Conservation (phyloP, 2,888 invertebrate species). For the Morinoia aosen region DNA sequence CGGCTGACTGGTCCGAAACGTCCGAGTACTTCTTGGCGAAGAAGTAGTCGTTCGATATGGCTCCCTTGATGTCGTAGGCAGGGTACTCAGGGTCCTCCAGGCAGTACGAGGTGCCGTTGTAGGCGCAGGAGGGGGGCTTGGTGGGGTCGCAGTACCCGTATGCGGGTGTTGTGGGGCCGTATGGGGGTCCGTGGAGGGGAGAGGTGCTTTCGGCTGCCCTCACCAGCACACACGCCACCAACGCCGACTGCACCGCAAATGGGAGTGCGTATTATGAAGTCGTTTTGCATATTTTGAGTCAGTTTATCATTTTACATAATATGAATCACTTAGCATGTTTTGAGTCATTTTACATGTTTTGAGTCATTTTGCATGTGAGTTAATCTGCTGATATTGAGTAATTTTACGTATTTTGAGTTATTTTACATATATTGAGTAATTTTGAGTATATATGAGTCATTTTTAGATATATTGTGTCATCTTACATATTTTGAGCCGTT, state of each 20-base stretch:
- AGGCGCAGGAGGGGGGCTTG: conserved; percentile 68
- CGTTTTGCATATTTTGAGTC: background rate
- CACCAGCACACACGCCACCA: conserved; percentile 38
- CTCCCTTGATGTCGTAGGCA: conserved; percentile 68
- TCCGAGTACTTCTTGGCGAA: conserved; percentile 69
- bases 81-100: conserved; percentile 69
- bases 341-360: too few relatives aligned
- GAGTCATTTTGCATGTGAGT: too few relatives aligned
- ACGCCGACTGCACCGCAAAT: conserved; percentile 41
- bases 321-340: too few relatives aligned
- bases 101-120: conserved; percentile 68
- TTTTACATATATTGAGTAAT: too few relatives aligned
- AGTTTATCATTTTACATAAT: too few relatives aligned
- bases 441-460: too few relatives aligned
- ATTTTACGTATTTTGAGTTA: too few relatives aligned
- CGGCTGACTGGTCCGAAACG: conserved; percentile 69
- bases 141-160: conserved; percentile 68
- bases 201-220: conserved; percentile 54
- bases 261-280: background rate
- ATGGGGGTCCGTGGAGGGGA: conserved; percentile 52
- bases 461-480: too few relatives aligned
- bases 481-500: too few relatives aligned
- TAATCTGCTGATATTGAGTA: too few relatives aligned
- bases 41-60: conserved; percentile 68
- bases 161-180: background rate